phyloP scores from a whole-genome alignment of 2,888 invertebrate genomes.

The Mactromeris polynyma region DNA sequence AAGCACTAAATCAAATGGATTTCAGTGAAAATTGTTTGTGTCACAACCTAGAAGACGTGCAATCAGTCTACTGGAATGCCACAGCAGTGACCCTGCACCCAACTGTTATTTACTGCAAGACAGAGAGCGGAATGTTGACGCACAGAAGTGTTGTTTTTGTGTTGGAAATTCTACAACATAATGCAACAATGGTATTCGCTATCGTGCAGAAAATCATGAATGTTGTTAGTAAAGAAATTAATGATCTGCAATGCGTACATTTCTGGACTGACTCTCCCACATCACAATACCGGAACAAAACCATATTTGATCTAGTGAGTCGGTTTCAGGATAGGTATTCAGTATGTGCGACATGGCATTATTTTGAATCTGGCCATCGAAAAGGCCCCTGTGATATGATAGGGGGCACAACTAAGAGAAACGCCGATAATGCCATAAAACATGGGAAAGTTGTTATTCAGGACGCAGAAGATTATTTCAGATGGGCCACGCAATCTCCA shows the following conservation, averaged over 20 bases:
- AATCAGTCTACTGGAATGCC: too few species aligned
- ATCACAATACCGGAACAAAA: constrained; percentile 50
- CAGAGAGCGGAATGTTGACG: constrained; percentile 6
- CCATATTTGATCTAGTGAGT: background rate
- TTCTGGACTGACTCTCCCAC: constrained; percentile 59
- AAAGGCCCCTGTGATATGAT: constrained; percentile 68
- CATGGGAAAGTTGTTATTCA: constrained; percentile 46
- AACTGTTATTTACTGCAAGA: constrained; percentile 50
- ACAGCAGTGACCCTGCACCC: constrained; percentile 61
- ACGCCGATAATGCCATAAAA: constrained; percentile 61
- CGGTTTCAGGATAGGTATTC: background rate
- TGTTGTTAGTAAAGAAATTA: background rate
- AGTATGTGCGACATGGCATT: constrained; percentile 50
- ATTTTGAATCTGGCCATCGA: constrained; percentile 64
- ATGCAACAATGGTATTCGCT: constrained; percentile 49
- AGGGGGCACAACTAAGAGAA: constrained; percentile 56
- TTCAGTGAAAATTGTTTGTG: constrained; percentile 58
- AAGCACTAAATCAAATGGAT: constrained; percentile 40
- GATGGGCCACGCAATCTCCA: constrained; percentile 31
- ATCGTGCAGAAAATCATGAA: constrained; percentile 41
- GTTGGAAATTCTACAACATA: constrained; percentile 58
- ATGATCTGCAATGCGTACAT: constrained; percentile 29
- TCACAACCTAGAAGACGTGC: constrained; percentile 45
- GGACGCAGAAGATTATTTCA: constrained; percentile 30
- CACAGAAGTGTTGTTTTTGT: constrained; percentile 60